Evolutionary conservation across 2,797 vertebrate species (phyloP), one percentile per base, ranked within the genome.

Genomic region (Labroides dimidiatus): DNA sequence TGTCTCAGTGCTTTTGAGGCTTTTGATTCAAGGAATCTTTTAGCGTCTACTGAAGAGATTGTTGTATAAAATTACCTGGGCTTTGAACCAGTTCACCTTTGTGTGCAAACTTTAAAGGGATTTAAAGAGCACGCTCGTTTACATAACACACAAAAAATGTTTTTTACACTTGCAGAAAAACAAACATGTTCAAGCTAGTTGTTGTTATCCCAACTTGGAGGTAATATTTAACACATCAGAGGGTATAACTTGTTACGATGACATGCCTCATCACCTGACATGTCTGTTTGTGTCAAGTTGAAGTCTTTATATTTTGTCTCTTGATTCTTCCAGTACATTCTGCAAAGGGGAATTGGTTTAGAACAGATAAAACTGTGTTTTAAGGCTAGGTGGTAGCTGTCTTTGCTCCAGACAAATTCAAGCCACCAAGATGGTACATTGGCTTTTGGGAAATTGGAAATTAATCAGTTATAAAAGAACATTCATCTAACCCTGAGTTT

Each of bases 1-100:
- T 16, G 33, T 75, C 64, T 72, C 49, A 10, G 59, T 15, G 41
- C n/a, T 36, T 33, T 73, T 56, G 8, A 2, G 17, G 17, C 19
- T 49, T 49, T 49, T 23, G 19, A 2, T 36, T 37, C 36, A n/a
- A 20, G n/a, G 20, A 3, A 14, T 24, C 14, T 48, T 48, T 21
- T 11, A 27, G 24, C 5, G 10, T 13, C 47, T 14, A 6, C 13
- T 17, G 9, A 45, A 55, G 42, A 10, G 27, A 21, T 24, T 16
- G 8, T 2, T 5, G 13, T 37, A 50, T 3, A 2, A 10, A 21
- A 24, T 6, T 27, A n/a, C 16, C 7, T 19, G 21, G 39, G 41
- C n/a, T 50, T 49, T 5, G 51, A 33, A 39, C 13, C 4, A 13
- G 37, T 39, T 39, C 13, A 39, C 37, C 3, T 4, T 2, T 39